Conservation (phyloP, 1,140 invertebrate genomes). For the Camponotus vicinus region DNA sequence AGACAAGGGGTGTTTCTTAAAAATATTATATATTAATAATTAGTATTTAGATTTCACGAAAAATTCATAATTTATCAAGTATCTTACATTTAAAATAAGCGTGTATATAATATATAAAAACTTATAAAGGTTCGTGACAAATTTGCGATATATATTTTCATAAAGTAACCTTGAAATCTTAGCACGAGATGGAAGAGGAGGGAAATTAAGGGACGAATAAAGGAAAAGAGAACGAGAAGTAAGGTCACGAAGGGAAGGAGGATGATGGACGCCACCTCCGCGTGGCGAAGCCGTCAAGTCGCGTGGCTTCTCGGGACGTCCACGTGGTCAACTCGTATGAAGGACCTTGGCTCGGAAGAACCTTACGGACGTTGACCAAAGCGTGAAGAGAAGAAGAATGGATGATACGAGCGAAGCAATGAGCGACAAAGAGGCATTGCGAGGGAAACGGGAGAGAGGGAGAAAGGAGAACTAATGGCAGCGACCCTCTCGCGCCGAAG, state of each 20-base stretch:
- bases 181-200: not conserved
- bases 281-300: constrained; percentile 35
- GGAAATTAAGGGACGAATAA: constrained; percentile 42
- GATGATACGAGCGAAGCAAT: not conserved
- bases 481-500: constrained; percentile 64
- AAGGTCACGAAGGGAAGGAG: constrained; percentile 11
- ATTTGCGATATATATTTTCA: constrained; percentile 6
- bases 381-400: constrained; percentile 1
- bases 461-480: constrained; percentile 67
- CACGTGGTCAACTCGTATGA: constrained; percentile 33
- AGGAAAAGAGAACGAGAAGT: not conserved
- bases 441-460: not conserved
- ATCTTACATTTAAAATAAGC: not conserved
- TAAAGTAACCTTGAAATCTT: constrained; percentile 64
- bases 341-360: constrained; percentile 18
- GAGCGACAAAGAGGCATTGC: not conserved
- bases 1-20: not conserved
- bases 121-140: not conserved
- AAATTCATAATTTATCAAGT: not conserved
- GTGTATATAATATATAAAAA: not conserved
- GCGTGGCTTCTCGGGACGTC: constrained; percentile 41
- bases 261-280: constrained; percentile 38
- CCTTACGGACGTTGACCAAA: constrained; percentile 14
- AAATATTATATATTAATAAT: constrained; percentile 12
- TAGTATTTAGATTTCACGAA: not conserved